phyloP scores from a whole-genome alignment of 2,888 invertebrate genomes.

The Cantharis lateralis region DNA sequence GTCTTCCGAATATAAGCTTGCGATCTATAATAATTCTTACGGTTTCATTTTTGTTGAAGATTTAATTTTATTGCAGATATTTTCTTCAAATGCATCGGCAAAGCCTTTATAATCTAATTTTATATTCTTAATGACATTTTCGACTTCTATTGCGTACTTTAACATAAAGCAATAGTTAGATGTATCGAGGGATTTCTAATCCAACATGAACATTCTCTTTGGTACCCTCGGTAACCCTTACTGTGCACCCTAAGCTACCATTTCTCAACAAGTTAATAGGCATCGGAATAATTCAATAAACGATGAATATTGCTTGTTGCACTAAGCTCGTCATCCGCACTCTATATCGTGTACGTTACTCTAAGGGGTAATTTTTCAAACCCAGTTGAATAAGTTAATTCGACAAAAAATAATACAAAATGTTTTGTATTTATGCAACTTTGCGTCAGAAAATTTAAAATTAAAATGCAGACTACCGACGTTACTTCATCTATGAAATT shows the following conservation, averaged over 20 bases:
- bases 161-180: conserved; percentile 2
- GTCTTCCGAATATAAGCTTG: too few relatives aligned
- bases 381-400: not conserved
- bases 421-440: not conserved
- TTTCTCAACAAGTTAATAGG: not conserved
- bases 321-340: not conserved
- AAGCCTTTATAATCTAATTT: not conserved
- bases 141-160: not conserved
- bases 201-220: not conserved
- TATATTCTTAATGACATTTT: not conserved
- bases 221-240: conserved; percentile 1
- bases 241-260: not conserved
- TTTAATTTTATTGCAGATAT: too few relatives aligned
- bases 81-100: not conserved
- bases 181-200: conserved; percentile 1
- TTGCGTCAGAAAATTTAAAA: not conserved
- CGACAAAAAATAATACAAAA: not conserved
- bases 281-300: not conserved
- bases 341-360: not conserved
- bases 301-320: not conserved
- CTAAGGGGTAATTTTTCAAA: not conserved
- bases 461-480: not conserved
- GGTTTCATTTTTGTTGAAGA: too few relatives aligned
- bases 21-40: too few relatives aligned
- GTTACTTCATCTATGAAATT: conserved; percentile 12